A percentile compares a stretch with the other conserved stretches of the same genome.
Conservation (phyloP, 2,797 vertebrate genomes). For the Rachycentron canadum region DNA sequence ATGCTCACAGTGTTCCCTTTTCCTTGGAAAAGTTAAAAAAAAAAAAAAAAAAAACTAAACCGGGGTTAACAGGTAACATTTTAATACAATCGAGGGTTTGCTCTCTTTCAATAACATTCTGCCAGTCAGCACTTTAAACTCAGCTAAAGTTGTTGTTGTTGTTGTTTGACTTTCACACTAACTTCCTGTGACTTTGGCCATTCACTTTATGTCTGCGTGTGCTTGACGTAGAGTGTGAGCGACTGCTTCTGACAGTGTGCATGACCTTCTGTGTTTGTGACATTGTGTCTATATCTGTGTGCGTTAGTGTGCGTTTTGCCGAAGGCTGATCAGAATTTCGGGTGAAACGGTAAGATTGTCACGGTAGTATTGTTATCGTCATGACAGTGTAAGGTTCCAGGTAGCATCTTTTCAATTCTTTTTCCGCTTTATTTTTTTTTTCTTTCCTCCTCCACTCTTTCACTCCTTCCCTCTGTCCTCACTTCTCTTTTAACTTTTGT, state of each 20-base stretch:
- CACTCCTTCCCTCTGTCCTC: neutral
- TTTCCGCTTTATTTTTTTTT: neutral
- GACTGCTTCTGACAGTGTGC: slow-evolving; percentile 28
- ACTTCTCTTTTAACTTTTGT: slow-evolving; percentile 22
- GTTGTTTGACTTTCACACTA: slow-evolving; percentile 56
- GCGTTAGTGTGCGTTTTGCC: slow-evolving; percentile 15
- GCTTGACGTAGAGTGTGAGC: slow-evolving; percentile 14
- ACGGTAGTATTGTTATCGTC: slow-evolving; percentile 8
- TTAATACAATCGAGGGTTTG: slow-evolving; percentile 21
- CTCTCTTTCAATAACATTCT: slow-evolving; percentile 39
- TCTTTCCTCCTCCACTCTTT: slow-evolving; percentile 7
- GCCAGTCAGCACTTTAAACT: slow-evolving; percentile 41
- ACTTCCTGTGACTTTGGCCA: slow-evolving; percentile 47
- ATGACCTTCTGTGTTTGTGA: slow-evolving; percentile 3
- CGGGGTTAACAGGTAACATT: slow-evolving; percentile 27
- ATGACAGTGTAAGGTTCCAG: slow-evolving; percentile 22
- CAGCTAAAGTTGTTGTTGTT: slow-evolving; percentile 49
- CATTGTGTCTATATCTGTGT: neutral
- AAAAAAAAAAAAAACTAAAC: slow-evolving; percentile 18
- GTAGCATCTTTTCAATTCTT: slow-evolving; percentile 13
- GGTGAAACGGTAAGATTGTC: slow-evolving; percentile 29
- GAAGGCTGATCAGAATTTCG: slow-evolving; percentile 17
- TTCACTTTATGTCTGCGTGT: slow-evolving; percentile 28
- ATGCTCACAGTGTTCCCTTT: neutral
- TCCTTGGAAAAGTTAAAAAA: no score